Conservation (phyloP, 2,797 vertebrate species). For the Ibycter americanus region DNA sequence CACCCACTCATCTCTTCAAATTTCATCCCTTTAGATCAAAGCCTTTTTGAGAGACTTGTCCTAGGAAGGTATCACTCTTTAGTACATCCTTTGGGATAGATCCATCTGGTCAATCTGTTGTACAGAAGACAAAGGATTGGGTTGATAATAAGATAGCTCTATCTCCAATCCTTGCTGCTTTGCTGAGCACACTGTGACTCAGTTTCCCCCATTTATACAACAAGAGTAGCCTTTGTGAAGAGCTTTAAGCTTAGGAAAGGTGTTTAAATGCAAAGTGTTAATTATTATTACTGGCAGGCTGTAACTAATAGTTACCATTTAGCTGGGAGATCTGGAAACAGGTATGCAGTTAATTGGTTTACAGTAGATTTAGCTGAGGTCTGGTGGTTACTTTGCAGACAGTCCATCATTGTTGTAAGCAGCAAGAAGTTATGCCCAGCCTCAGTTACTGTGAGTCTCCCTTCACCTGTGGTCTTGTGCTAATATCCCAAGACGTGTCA, state of each 20-base stretch:
- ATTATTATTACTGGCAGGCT: conserved; percentile 20
- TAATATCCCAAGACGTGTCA: background rate
- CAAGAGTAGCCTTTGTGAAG: background rate
- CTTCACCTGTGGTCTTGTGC: background rate
- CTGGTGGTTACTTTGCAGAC: conserved; percentile 31
- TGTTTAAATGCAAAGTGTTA: background rate
- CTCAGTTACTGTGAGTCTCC: background rate
- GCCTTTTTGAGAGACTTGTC: background rate
- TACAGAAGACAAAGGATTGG: background rate
- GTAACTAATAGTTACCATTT: conserved; percentile 54
- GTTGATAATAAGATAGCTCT: background rate
- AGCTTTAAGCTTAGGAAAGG: background rate
- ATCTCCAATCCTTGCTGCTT: background rate
- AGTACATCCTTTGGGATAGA: background rate
- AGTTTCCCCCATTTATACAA: background rate
- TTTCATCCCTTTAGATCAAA: background rate
- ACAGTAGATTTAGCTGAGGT: conserved; percentile 54
- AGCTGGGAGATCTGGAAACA: conserved; percentile 27
- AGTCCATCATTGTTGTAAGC: conserved; percentile 59
- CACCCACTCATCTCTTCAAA: background rate
- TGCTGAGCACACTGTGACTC: background rate
- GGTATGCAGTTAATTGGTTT: conserved; percentile 57
- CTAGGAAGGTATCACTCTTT: background rate
- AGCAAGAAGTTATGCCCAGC: conserved; percentile 17
- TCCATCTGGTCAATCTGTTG: background rate